These are phyloP conservation scores for Anolis sagrei DNA, from an alignment of 2,113 vertebrate species.

Conservation along the genomic window DNA sequence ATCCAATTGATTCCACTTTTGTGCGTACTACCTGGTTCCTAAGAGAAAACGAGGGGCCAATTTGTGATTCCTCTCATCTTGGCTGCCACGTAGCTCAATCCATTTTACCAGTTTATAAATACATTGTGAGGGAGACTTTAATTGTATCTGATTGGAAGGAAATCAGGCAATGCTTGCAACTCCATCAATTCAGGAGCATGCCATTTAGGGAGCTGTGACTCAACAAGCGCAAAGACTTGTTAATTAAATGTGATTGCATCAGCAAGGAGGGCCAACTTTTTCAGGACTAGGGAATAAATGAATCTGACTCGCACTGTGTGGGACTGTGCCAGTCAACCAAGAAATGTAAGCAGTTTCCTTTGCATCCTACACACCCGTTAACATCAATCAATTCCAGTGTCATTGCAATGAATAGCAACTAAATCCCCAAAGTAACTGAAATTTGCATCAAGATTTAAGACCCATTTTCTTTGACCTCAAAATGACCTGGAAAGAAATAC, in stretches of 20 bases:
- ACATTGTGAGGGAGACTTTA: constrained; percentile 24
- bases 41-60: background rate
- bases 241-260: constrained; percentile 48
- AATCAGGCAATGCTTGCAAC: constrained; percentile 49
- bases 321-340: background rate
- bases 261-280: background rate
- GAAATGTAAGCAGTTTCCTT: background rate
- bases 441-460: background rate
- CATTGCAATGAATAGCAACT: background rate
- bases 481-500: background rate
- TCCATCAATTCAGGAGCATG: constrained; percentile 63
- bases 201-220: constrained; percentile 29
- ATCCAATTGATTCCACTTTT: background rate
- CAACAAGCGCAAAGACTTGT: background rate
- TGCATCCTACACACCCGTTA: background rate
- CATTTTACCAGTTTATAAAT: constrained; percentile 55
- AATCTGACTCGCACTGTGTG: background rate
- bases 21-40: background rate
- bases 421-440: too few species aligned
- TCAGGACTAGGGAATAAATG: background rate
- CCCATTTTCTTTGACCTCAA: background rate
- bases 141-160: constrained; percentile 59
- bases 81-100: constrained; percentile 50
- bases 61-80: background rate
- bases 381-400: background rate